Evolutionary conservation across 2,113 vertebrate species (phyloP).

Genomic region (Heterotis niloticus): DNA sequence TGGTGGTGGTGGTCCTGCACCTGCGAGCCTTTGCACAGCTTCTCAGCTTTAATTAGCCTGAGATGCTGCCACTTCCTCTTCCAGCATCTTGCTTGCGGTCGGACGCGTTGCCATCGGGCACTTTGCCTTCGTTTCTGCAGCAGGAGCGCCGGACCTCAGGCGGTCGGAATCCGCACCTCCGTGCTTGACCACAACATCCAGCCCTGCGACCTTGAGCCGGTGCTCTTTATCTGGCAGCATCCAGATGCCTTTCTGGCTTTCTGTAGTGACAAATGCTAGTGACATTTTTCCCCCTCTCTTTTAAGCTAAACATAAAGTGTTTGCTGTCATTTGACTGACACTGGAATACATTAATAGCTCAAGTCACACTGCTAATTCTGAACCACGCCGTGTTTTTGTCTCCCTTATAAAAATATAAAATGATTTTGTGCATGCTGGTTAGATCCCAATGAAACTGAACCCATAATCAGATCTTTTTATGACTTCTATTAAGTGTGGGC

Average conservation of each 20-base stretch:
- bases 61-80: constrained; percentile 60
- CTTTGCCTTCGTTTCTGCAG: background rate
- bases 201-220: too few relatives aligned
- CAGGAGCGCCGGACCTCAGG: background rate
- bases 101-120: constrained; percentile 52
- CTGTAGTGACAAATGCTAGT: background rate
- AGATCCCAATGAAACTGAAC: background rate
- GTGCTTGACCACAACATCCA: too few relatives aligned
- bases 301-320: background rate
- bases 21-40: constrained; percentile 40
- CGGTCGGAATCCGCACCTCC: too few relatives aligned
- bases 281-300: constrained; percentile 37
- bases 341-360: background rate
- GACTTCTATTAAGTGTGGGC: background rate
- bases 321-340: background rate
- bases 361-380: constrained; percentile 32
- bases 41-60: constrained; percentile 44
- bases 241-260: too few relatives aligned
- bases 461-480: background rate
- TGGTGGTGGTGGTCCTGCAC: constrained; percentile 62
- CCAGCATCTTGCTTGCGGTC: constrained; percentile 52
- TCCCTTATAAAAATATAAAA: background rate
- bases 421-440: background rate
- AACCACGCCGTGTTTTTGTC: constrained; percentile 14
- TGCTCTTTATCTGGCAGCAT: too few relatives aligned